These are phyloP conservation scores for Oriolus oriolus DNA, from an alignment of 2,113 vertebrate species.

Conservation along the genomic window DNA sequence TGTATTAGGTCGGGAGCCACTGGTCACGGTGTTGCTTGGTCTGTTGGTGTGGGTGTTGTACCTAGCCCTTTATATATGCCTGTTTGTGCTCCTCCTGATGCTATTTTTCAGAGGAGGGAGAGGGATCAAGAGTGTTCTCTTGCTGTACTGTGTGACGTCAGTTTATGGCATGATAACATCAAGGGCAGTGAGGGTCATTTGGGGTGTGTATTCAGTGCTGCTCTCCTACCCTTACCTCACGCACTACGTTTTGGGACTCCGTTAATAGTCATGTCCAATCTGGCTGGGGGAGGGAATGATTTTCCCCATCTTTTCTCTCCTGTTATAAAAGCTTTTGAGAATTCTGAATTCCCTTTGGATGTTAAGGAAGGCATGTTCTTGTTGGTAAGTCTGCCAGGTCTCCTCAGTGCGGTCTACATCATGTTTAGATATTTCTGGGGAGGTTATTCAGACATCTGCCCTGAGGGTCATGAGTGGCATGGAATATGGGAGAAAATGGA, in stretches of 20 bases:
- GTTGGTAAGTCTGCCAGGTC: neutral
- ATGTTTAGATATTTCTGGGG: neutral
- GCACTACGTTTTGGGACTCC: fast-evolving
- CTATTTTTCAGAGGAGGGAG: neutral
- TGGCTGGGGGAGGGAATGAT: neutral
- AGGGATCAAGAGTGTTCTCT: neutral
- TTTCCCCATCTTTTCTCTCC: neutral
- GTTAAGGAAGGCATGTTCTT: neutral
- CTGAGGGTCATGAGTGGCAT: neutral
- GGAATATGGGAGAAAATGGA: neutral
- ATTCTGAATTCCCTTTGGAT: neutral
- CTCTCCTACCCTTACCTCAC: neutral
- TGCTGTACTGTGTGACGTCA: neutral
- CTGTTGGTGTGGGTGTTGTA: neutral
- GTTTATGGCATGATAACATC: neutral
- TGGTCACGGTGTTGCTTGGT: neutral
- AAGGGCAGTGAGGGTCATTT: neutral
- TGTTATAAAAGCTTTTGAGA: neutral
- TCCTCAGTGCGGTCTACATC: neutral
- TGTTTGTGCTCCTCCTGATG: neutral
- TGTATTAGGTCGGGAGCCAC: neutral
- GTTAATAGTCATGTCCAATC: neutral
- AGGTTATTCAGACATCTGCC: neutral
- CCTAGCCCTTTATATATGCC: too few relatives aligned
- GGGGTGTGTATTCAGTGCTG: neutral